These are phyloP conservation scores for Sebastes melanostomus DNA, from an alignment of 2,797 vertebrate species.

Conservation along the genomic window DNA sequence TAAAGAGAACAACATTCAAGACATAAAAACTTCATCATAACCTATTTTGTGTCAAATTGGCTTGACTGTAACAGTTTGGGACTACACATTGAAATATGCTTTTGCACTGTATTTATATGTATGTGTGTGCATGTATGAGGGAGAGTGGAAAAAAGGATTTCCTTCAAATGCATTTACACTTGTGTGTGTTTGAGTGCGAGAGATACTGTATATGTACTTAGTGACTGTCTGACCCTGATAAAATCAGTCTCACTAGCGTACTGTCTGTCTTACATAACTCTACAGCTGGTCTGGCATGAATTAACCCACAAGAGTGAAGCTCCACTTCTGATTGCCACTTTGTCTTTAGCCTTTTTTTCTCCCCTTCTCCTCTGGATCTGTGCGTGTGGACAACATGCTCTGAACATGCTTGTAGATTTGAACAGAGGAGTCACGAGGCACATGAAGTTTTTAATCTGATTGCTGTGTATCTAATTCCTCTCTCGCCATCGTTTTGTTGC, in stretches of 20 bases:
- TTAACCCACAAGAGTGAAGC: conserved; percentile 18
- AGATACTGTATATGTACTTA: not conserved
- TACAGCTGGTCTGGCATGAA: conserved; percentile 16
- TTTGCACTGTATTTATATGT: not conserved
- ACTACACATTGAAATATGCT: not conserved
- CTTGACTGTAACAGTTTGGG: not conserved
- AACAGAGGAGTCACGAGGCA: not conserved
- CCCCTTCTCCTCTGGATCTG: not conserved
- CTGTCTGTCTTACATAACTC: conserved; percentile 17
- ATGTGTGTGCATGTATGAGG: not conserved
- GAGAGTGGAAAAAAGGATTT: not conserved
- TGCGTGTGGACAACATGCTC: not conserved
- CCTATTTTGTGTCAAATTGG: not conserved
- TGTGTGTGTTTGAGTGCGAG: not conserved
- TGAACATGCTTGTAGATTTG: not conserved
- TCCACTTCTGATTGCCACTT: not conserved
- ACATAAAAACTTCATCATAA: not conserved
- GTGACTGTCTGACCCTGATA: conserved; percentile 6
- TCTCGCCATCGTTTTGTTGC: conserved; percentile 52
- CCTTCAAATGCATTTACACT: not conserved
- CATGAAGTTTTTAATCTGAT: not conserved
- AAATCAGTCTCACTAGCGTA: not conserved
- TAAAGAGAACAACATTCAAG: not conserved
- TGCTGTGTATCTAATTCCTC: conserved; percentile 42
- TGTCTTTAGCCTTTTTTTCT: not conserved